These are phyloP conservation scores for Tanaodytes sp. DNA, from an alignment of 2,888 invertebrate genomes.

Conservation along the genomic window DNA sequence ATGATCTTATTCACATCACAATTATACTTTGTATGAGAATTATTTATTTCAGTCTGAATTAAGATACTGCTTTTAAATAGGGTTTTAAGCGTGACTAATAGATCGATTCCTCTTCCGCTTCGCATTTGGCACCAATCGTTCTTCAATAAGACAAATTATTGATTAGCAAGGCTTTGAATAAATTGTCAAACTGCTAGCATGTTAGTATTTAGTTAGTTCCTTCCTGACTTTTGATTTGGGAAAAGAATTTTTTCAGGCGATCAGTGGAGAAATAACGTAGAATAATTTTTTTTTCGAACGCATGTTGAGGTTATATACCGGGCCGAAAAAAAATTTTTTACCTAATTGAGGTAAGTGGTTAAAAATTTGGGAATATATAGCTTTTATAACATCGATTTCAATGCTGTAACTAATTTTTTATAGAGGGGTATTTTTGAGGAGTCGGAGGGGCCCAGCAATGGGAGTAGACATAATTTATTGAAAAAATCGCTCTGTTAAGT, in stretches of 20 bases:
- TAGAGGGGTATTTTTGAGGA: too few species aligned
- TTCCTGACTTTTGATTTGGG: constrained; percentile 18
- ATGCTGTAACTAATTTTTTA: too few species aligned
- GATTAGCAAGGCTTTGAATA: constrained; percentile 18
- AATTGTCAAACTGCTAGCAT: constrained; percentile 20
- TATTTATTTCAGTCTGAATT: background rate
- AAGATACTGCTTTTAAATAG: background rate
- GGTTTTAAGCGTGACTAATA: constrained; percentile 9
- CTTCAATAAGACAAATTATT: constrained; percentile 23
- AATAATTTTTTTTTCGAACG: background rate
- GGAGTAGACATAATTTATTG: too few species aligned
- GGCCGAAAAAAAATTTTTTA: too few species aligned
- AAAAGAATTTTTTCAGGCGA: constrained; percentile 29
- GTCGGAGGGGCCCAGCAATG: too few species aligned
- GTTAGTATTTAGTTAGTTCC: constrained; percentile 16
- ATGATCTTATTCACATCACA: background rate
- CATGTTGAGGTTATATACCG: too few species aligned
- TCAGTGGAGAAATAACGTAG: background rate
- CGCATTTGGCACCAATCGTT: constrained; percentile 30
- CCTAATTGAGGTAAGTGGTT: too few species aligned
- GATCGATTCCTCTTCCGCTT: constrained; percentile 1
- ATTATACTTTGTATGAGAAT: background rate
- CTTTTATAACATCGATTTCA: too few species aligned
- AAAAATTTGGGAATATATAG: too few species aligned
- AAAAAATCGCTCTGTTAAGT: too few species aligned